These are phyloP conservation scores for Drosophila erecta DNA, from an alignment of 1,140 invertebrate species.

Conservation along the genomic window DNA sequence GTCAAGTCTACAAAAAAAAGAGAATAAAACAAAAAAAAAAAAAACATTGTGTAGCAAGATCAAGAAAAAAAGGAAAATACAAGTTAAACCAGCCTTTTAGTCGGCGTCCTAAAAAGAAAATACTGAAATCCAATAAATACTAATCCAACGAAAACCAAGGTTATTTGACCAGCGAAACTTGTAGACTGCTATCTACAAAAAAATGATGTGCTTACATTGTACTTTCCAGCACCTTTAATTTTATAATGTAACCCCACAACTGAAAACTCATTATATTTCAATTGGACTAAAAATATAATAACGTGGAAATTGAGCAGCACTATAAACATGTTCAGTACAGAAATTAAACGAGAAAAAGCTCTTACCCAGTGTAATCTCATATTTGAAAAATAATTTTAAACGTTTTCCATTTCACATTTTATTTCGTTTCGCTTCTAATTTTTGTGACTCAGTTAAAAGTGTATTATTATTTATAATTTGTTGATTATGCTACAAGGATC, in stretches of 20 bases:
- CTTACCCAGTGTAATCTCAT: slow-evolving; percentile 57
- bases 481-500: slow-evolving; percentile 43
- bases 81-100: slow-evolving; percentile 63
- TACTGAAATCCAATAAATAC: slow-evolving; percentile 41
- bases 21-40: slow-evolving; percentile 23
- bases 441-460: slow-evolving; percentile 17
- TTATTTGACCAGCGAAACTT: slow-evolving; percentile 43
- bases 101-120: slow-evolving; percentile 50
- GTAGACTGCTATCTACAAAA: slow-evolving; percentile 32
- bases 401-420: slow-evolving; percentile 30
- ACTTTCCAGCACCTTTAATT: slow-evolving; percentile 16
- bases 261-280: not conserved
- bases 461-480: slow-evolving; percentile 77
- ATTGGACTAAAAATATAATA: slow-evolving; percentile 12
- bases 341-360: slow-evolving; percentile 21
- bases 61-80: slow-evolving; percentile 32
- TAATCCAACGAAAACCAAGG: slow-evolving; percentile 49
- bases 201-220: slow-evolving; percentile 53
- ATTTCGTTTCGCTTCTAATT: slow-evolving; percentile 19
- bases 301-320: slow-evolving; percentile 4
- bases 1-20: not conserved
- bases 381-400: slow-evolving; percentile 19
- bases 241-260: not conserved
- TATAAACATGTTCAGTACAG: slow-evolving; percentile 17
- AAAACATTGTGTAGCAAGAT: slow-evolving; percentile 21